Conservation (phyloP, 1,140 invertebrate genomes). For the Danaus plexippus region DNA sequence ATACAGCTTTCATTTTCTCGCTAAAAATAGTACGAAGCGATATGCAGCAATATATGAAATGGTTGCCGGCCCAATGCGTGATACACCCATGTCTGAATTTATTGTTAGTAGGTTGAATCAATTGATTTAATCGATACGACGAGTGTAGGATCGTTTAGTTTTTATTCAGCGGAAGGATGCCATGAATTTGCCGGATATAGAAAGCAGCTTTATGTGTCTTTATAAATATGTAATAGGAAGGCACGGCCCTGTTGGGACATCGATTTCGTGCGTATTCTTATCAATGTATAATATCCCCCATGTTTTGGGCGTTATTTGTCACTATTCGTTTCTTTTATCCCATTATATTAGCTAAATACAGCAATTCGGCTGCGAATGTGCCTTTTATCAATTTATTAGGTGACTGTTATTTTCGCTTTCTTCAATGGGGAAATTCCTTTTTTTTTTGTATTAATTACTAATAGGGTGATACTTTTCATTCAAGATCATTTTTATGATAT, state of each 20-base stretch:
- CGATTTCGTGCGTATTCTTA: constrained; percentile 31
- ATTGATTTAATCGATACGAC: constrained; percentile 21
- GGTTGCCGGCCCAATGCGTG: constrained; percentile 34
- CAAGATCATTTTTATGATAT: too few species aligned
- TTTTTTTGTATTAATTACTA: too few species aligned
- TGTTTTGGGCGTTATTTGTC: constrained; percentile 22
- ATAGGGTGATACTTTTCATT: too few species aligned
- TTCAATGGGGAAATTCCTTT: too few species aligned
- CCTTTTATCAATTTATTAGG: too few species aligned
- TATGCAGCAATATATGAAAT: constrained; percentile 19
- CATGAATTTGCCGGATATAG: constrained; percentile 13
- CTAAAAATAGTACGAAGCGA: too few species aligned
- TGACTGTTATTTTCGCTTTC: too few species aligned
- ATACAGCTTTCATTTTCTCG: too few species aligned
- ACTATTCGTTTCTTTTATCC: constrained; percentile 10
- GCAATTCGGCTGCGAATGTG: neutral
- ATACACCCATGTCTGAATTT: constrained; percentile 24
- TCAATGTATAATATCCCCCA: constrained; percentile 30
- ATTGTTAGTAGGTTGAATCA: constrained; percentile 26
- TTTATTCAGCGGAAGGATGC: constrained; percentile 22
- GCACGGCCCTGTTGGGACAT: constrained; percentile 35
- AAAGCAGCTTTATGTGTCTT: constrained; percentile 13
- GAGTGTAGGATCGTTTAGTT: constrained; percentile 13
- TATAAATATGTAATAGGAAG: constrained; percentile 26
- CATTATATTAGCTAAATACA: constrained; percentile 2